Percentiles rank a stretch among this genome's conserved stretches.
Conservation (phyloP, 1,140 invertebrate genomes). For the Habropoda laboriosa region DNA sequence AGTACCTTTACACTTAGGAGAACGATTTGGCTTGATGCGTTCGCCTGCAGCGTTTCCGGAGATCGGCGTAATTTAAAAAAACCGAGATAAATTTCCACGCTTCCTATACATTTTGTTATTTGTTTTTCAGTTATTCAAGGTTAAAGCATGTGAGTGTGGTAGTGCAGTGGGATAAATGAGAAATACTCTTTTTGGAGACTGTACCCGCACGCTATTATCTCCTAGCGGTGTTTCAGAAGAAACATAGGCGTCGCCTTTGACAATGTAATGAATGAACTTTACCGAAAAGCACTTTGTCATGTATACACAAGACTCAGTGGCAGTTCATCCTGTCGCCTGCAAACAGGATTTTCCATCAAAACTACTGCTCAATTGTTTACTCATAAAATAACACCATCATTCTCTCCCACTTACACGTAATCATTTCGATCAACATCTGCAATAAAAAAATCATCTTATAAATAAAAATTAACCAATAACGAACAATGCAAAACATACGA, state of each 20-base stretch:
- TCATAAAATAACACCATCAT: neutral
- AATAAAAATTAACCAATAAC: neutral
- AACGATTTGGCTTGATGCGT: neutral
- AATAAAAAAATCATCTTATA: neutral
- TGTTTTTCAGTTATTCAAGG: constrained; percentile 42
- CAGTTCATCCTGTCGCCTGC: neutral
- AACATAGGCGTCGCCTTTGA: constrained; percentile 74
- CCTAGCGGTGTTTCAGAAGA: constrained; percentile 78
- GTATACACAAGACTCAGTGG: neutral
- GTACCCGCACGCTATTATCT: constrained; percentile 78
- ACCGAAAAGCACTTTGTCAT: constrained; percentile 19
- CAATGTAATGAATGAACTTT: constrained; percentile 61
- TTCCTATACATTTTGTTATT: constrained; percentile 18
- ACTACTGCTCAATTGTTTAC: too few relatives aligned
- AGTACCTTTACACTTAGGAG: neutral
- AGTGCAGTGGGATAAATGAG: constrained; percentile 49
- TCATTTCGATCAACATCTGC: neutral
- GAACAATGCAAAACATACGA: neutral
- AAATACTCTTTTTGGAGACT: constrained; percentile 72
- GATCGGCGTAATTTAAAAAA: neutral
- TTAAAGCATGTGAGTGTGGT: constrained; percentile 25
- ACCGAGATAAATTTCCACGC: neutral
- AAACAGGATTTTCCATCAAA: neutral
- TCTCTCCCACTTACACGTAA: neutral
- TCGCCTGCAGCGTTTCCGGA: neutral